These are phyloP conservation scores for Eupelmus urozonus DNA, from an alignment of 2,888 invertebrate genomes.

Conservation along the genomic window DNA sequence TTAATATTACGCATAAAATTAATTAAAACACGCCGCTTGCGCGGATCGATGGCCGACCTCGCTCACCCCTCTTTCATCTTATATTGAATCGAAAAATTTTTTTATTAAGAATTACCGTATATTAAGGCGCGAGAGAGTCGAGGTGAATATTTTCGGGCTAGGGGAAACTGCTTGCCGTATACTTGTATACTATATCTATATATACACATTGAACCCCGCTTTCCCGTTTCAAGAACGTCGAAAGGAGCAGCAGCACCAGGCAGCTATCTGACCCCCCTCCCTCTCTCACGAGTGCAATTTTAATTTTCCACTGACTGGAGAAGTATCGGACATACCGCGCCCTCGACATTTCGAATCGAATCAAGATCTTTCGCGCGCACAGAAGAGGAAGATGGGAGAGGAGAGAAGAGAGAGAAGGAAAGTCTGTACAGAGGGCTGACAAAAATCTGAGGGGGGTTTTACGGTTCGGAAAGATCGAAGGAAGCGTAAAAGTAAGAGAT, in stretches of 20 bases:
- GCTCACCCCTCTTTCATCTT: background rate
- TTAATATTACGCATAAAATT: background rate
- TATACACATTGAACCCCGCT: too few relatives aligned
- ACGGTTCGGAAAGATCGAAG: too few relatives aligned
- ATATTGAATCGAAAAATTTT: slow-evolving; percentile 46
- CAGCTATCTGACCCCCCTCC: background rate
- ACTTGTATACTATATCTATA: background rate
- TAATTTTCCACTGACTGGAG: slow-evolving; percentile 59
- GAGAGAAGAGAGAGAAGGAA: too few relatives aligned
- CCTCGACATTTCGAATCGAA: slow-evolving; percentile 54
- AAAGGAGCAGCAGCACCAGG: slow-evolving; percentile 10
- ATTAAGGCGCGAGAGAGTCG: slow-evolving; percentile 6
- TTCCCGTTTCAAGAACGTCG: slow-evolving; percentile 1
- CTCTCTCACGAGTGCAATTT: slow-evolving; percentile 52
- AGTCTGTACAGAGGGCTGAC: background rate
- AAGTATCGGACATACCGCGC: slow-evolving; percentile 50
- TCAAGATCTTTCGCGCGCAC: slow-evolving; percentile 17
- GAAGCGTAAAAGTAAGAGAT: too few relatives aligned
- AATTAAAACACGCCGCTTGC: slow-evolving; percentile 16
- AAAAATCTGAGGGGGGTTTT: slow-evolving; percentile 39
- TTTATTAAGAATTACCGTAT: slow-evolving; percentile 47
- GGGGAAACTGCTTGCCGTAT: background rate
- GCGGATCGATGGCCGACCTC: slow-evolving; percentile 21
- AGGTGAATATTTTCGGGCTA: slow-evolving; percentile 35
- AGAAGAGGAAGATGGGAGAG: background rate